Evolutionary conservation across 2,888 invertebrate species (phyloP).

Genomic region (Eupithecia insigniata): DNA sequence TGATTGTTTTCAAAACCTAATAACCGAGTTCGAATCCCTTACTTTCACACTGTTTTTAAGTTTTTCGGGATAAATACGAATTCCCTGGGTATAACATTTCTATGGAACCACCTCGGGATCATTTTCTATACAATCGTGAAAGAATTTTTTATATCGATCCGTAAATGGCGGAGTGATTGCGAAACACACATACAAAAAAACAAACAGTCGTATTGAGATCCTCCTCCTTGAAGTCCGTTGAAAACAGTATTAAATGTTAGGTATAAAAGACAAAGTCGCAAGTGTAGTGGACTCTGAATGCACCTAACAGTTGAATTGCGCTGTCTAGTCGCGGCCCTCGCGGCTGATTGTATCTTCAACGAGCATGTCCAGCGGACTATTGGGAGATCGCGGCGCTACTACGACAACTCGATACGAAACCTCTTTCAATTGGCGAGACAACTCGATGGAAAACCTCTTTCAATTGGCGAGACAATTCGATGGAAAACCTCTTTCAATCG

Average conservation of each 20-base stretch:
- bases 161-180: too few relatives aligned
- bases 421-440: background rate
- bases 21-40: too few relatives aligned
- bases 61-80: too few relatives aligned
- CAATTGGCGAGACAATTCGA: background rate
- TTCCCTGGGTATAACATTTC: too few relatives aligned
- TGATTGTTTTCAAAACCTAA: too few relatives aligned
- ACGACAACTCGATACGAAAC: conserved; percentile 18
- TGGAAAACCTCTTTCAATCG: background rate
- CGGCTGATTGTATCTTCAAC: conserved; percentile 38
- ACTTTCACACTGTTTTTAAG: too few relatives aligned
- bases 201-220: too few relatives aligned
- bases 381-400: conserved; percentile 29
- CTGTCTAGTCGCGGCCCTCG: conserved; percentile 24
- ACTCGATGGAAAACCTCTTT: background rate
- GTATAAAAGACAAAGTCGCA: conserved; percentile 2
- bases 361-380: conserved; percentile 35
- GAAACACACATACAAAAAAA: too few relatives aligned
- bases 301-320: conserved; percentile 36
- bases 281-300: conserved; percentile 7
- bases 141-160: too few relatives aligned
- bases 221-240: too few relatives aligned
- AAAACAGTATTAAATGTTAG: background rate
- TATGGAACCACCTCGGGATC: too few relatives aligned
- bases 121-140: too few relatives aligned